phyloP scores from a whole-genome alignment of 2,888 invertebrate genomes.

The Hypomecis punctinalis region DNA sequence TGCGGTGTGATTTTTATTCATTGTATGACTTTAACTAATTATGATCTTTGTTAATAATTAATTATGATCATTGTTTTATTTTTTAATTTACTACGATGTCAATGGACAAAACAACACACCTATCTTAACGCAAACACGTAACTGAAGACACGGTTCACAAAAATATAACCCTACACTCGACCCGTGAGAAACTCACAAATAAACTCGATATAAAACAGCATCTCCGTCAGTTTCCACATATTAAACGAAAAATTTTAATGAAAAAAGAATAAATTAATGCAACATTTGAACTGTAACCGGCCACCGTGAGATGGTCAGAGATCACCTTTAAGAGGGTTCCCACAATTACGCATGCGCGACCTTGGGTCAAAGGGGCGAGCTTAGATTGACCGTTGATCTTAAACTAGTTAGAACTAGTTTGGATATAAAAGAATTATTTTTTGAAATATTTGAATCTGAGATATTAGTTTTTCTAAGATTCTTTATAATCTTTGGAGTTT shows the following conservation, averaged over 20 bases:
- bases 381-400: constrained; percentile 77
- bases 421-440: constrained; percentile 3
- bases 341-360: constrained; percentile 71
- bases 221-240: constrained; percentile 59
- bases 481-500: too few species aligned
- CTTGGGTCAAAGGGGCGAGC: constrained; percentile 58
- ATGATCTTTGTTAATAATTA: too few species aligned
- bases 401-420: constrained; percentile 46
- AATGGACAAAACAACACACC: background rate
- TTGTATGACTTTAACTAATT: too few species aligned
- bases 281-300: constrained; percentile 61
- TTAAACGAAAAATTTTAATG: constrained; percentile 61
- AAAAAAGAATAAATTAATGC: constrained; percentile 66
- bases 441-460: background rate
- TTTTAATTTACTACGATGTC: background rate
- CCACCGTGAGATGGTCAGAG: constrained; percentile 73
- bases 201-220: constrained; percentile 41
- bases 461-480: too few species aligned
- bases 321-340: constrained; percentile 62
- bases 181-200: constrained; percentile 37
- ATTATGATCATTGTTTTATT: too few species aligned
- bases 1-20: too few species aligned
- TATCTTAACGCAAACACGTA: background rate
- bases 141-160: constrained; percentile 20
- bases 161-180: constrained; percentile 26